phyloP scores from a whole-genome alignment of 2,888 invertebrate species.

The Dascillus cervinus region DNA sequence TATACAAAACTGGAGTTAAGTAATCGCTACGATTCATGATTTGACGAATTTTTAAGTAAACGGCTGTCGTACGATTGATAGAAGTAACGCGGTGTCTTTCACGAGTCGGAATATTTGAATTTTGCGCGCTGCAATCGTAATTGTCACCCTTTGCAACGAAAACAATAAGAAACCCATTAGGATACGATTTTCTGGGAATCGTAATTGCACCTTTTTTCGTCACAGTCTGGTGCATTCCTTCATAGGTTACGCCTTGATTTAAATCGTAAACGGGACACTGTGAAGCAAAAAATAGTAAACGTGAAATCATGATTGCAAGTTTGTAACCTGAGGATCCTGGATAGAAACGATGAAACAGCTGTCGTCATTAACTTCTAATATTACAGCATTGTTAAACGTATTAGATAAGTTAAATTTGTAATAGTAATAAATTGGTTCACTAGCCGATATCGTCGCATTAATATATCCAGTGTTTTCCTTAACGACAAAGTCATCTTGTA shows the following conservation, averaged over 20 bases:
- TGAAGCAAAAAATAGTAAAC: too few species aligned
- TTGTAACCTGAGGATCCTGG: slow-evolving; percentile 68
- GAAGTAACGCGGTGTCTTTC: slow-evolving; percentile 7
- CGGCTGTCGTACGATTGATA: slow-evolving; percentile 31
- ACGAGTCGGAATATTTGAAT: slow-evolving; percentile 27
- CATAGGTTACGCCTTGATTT: slow-evolving; percentile 62
- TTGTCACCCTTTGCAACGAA: slow-evolving; percentile 66
- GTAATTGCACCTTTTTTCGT: slow-evolving; percentile 69
- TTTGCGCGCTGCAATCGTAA: slow-evolving; percentile 44
- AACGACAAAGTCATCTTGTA: slow-evolving; percentile 50
- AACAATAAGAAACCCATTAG: slow-evolving; percentile 68
- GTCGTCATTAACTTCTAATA: slow-evolving; percentile 56
- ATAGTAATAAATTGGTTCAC: slow-evolving; percentile 54
- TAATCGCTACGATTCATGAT: slow-evolving; percentile 57
- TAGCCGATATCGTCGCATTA: slow-evolving; percentile 24
- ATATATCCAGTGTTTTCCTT: slow-evolving; percentile 36
- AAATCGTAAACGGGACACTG: slow-evolving; percentile 82
- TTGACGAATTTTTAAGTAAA: slow-evolving; percentile 46
- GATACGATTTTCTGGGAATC: too few species aligned
- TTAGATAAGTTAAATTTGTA: slow-evolving; percentile 47
- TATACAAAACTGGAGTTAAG: slow-evolving; percentile 48
- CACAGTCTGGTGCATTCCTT: slow-evolving; percentile 65
- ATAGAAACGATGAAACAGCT: slow-evolving; percentile 73
- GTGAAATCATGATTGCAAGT: too few species aligned
- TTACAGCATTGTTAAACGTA: slow-evolving; percentile 40